Evolutionary conservation across 2,888 invertebrate genomes (phyloP).

Genomic region (Trilocha varians): DNA sequence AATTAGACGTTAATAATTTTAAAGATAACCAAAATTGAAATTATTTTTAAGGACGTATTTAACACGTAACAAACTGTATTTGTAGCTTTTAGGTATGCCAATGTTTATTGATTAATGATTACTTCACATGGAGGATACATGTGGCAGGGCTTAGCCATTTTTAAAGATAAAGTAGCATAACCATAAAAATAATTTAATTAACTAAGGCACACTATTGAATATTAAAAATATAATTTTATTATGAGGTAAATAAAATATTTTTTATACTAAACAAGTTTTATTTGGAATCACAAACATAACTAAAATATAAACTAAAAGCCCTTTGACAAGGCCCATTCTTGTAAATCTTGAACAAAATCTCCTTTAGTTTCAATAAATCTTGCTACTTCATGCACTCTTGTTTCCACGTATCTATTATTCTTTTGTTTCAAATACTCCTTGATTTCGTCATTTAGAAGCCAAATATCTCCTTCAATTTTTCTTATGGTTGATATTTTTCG

Average conservation of each 20-base stretch:
- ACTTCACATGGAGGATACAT: no score
- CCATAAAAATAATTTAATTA: no score
- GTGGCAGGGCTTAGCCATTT: no score
- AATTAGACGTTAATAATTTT: no score
- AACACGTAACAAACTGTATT: no score
- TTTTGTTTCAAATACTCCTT: constrained; percentile 74
- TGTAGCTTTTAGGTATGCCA: no score
- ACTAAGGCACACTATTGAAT: no score
- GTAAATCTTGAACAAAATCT: constrained; percentile 79
- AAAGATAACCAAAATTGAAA: no score
- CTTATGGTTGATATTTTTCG: constrained; percentile 78
- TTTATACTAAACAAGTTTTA: background rate
- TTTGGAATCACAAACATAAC: background rate
- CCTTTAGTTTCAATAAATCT: constrained; percentile 82
- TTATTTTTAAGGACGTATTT: no score
- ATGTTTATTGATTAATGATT: no score
- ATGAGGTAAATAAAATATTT: constrained; percentile 4
- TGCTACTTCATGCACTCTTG: constrained; percentile 83
- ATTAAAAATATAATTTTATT: no score
- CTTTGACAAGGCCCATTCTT: constrained; percentile 79
- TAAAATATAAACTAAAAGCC: constrained; percentile 75
- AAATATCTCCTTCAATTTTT: constrained; percentile 89
- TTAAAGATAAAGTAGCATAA: no score
- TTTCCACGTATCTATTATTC: constrained; percentile 70
- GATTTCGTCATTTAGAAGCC: constrained; percentile 81